Evolutionary conservation across 2,888 invertebrate genomes (phyloP).

Genomic region (Melanchra persicariae): DNA sequence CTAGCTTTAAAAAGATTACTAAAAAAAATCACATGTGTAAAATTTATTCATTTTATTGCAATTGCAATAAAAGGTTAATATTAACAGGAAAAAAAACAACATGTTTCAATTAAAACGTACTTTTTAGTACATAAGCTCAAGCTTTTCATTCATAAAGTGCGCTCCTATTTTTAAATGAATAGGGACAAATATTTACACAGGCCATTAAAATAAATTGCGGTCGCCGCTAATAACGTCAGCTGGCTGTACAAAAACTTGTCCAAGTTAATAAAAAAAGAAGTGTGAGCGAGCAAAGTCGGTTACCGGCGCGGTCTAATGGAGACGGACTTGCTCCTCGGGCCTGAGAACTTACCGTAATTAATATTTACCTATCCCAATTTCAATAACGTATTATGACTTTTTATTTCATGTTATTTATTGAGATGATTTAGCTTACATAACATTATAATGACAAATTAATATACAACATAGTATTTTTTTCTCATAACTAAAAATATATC

Average conservation of each 20-base stretch:
- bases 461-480: background rate
- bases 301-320: conserved; percentile 63
- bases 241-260: conserved; percentile 76
- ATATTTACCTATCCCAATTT: conserved; percentile 36
- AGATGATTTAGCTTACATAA: conserved; percentile 1
- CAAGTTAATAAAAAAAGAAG: conserved; percentile 62
- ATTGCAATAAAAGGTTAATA: background rate
- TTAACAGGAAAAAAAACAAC: background rate
- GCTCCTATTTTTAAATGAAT: conserved; percentile 64
- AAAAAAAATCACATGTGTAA: background rate
- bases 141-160: conserved; percentile 59
- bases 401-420: conserved; percentile 2
- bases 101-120: background rate
- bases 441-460: background rate
- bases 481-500: background rate
- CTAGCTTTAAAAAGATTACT: background rate
- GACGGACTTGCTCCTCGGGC: conserved; percentile 41
- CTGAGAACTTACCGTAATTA: conserved; percentile 49
- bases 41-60: background rate
- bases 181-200: conserved; percentile 75
- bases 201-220: conserved; percentile 78
- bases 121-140: background rate
- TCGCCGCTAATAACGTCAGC: conserved; percentile 74
- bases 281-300: conserved; percentile 48
- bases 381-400: conserved; percentile 17